Evolutionary conservation across 2,113 vertebrate species (phyloP).

Genomic region (Abramis brama): DNA sequence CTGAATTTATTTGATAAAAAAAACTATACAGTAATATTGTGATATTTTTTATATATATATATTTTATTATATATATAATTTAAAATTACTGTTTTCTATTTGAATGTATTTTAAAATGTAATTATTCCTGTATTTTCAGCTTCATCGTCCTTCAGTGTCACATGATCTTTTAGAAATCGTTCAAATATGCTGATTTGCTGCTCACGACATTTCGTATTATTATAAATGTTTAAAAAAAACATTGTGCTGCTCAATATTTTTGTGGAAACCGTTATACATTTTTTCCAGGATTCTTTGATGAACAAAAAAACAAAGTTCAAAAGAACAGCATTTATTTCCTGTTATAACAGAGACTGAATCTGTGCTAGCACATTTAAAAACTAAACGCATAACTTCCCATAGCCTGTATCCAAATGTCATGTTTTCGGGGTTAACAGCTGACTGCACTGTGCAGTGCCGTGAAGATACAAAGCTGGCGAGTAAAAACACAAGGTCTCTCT

Average conservation of each 20-base stretch:
- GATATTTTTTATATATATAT: too few relatives aligned
- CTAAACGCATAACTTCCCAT: background rate
- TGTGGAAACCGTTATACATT: too few relatives aligned
- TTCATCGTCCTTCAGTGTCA: background rate
- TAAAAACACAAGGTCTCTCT: slow-evolving; percentile 49
- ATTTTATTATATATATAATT: too few relatives aligned
- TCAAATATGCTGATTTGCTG: background rate
- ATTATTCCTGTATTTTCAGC: background rate
- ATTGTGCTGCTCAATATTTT: too few relatives aligned
- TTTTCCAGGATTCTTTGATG: too few relatives aligned
- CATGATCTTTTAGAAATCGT: background rate
- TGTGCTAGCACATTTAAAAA: background rate
- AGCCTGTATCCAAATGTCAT: background rate
- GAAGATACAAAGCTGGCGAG: background rate
- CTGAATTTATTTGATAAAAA: too few relatives aligned
- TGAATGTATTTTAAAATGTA: too few relatives aligned
- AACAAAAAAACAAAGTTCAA: too few relatives aligned
- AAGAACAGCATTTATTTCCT: too few relatives aligned
- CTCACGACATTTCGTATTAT: background rate
- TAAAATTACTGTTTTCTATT: too few relatives aligned
- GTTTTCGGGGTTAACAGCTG: background rate
- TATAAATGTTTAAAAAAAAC: too few relatives aligned
- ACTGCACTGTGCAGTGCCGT: background rate
- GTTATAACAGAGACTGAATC: background rate
- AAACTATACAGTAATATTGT: background rate